Evolutionary conservation across 2,797 vertebrate species (phyloP), one percentile per base, ranked within the genome.

Genomic region (Benthosema pterotum): DNA sequence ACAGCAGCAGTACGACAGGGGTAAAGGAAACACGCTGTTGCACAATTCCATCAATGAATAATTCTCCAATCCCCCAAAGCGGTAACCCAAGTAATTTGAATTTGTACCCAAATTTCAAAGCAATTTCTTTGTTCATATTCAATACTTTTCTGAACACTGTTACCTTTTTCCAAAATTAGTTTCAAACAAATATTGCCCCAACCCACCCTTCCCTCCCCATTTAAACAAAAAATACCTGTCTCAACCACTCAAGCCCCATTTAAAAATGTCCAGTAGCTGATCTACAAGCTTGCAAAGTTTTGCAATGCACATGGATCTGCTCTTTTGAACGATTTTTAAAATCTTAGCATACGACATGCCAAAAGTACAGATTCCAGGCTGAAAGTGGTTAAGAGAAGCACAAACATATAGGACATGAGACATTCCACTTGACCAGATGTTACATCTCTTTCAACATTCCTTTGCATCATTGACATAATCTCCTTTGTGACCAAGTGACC

Each of bases 401-500:
- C 7, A 22, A 60, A 52, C 32, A 38, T 38, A 19, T 46, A n/a
- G 18, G 28, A 53, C 25, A 49, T 51, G 22, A 50, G 42, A 72
- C 49, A 47, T 46, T 50, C 1, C 6, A 73, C 57, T 53, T 49
- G 43, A 65, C 16, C 28, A 59, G 56, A 78, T 59, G 53, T 14
- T 60, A 46, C 8, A 11, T 17, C 9, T 57, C 48, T 42, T 45
- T 47, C 60, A 67, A 77, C 80, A 72, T 61, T 78, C 69, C 71
- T 1, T 50, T 4, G 54, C 25, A 9, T 19, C 54, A 60, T 65
- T 68, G 16, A 25, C 67, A 57, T 28, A 16, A 72, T 15, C 71
- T 78, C 77, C 74, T 69, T 65, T 69, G 64, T 77, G 67, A 73
- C 60, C 25, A 12, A n/a, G 7, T 9, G 25, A 43, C 9, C 28